These are phyloP conservation scores for Drosophila nasuta DNA, from an alignment of 1,140 invertebrate species.

Conservation along the genomic window DNA sequence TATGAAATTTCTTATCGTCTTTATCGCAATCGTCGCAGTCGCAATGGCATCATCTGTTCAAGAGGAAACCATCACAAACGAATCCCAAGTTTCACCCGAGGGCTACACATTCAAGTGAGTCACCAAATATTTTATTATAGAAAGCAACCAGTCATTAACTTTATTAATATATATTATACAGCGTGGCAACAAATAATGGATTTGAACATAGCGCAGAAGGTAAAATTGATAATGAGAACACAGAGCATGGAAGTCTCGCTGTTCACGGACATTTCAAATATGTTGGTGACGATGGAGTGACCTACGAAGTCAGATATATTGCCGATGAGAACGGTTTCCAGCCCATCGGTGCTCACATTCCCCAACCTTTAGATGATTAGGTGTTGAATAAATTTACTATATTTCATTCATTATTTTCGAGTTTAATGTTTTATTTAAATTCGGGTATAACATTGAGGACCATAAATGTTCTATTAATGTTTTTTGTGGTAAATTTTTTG, in stretches of 20 bases:
- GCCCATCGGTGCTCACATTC: slow-evolving; percentile 88
- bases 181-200: slow-evolving; percentile 47
- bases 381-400: slow-evolving; percentile 26
- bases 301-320: slow-evolving; percentile 88
- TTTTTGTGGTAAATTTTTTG: too few species aligned
- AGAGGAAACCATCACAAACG: neutral
- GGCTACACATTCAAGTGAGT: too few species aligned
- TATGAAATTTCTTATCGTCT: too few species aligned
- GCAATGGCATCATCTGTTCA: neutral
- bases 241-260: slow-evolving; percentile 76
- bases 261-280: slow-evolving; percentile 87
- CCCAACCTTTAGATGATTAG: slow-evolving; percentile 60
- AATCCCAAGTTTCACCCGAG: too few species aligned
- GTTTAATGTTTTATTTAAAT: too few species aligned
- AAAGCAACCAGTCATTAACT: too few species aligned
- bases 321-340: slow-evolving; percentile 92
- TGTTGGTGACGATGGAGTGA: slow-evolving; percentile 87
- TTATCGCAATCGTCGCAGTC: neutral
- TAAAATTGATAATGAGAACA: slow-evolving; percentile 40
- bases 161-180: neutral
- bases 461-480: too few species aligned
- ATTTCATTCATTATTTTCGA: neutral
- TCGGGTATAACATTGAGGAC: too few species aligned
- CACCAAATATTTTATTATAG: too few species aligned
- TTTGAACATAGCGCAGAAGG: neutral